phyloP scores from a whole-genome alignment of 2,797 vertebrate species.

The Fistularia commersonii region DNA sequence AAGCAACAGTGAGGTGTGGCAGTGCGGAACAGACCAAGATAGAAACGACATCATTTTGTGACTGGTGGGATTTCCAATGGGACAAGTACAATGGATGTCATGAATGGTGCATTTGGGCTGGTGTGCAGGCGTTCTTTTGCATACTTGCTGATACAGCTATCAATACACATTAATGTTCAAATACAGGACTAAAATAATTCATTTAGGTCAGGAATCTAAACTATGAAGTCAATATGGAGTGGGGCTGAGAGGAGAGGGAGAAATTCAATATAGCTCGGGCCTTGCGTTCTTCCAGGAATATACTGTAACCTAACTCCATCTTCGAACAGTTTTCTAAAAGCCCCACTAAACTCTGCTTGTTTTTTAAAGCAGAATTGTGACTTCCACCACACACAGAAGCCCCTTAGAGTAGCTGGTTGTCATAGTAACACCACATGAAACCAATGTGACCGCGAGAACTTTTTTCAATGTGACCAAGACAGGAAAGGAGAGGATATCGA shows the following conservation, averaged over 20 bases:
- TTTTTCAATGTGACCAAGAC: too few relatives aligned
- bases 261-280: slow-evolving; percentile 33
- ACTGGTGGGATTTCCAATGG: slow-evolving; percentile 8
- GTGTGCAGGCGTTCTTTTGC: neutral
- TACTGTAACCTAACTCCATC: slow-evolving; percentile 27
- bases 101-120: too few relatives aligned
- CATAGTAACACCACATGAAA: too few relatives aligned
- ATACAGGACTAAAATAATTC: neutral
- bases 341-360: too few relatives aligned
- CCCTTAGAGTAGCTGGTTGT: too few relatives aligned
- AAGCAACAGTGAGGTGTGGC: slow-evolving; percentile 1
- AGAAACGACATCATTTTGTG: slow-evolving; percentile 13
- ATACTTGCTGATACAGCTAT: neutral
- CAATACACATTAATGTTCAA: too few relatives aligned
- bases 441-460: too few relatives aligned
- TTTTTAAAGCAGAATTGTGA: too few relatives aligned
- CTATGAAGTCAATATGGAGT: slow-evolving; percentile 23
- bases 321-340: neutral
- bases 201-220: too few relatives aligned
- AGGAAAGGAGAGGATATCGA: too few relatives aligned
- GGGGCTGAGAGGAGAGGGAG: slow-evolving; percentile 12
- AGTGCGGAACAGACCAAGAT: slow-evolving; percentile 3
- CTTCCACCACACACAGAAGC: too few relatives aligned
- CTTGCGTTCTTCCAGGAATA: slow-evolving; percentile 40
- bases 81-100: neutral